phyloP scores from a whole-genome alignment of 2,888 invertebrate genomes.

The Camptogramma bilineatum region DNA sequence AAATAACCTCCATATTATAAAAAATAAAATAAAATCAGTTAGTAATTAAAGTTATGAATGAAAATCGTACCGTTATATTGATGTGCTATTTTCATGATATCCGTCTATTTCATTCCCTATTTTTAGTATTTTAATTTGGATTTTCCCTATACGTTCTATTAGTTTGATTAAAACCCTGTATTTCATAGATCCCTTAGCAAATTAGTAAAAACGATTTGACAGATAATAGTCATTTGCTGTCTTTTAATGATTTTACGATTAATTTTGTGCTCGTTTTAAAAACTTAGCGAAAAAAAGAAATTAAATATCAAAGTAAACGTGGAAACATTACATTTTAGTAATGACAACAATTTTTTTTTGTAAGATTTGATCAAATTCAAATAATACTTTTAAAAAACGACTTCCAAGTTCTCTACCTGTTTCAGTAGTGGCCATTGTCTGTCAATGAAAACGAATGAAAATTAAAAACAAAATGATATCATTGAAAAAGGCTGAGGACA shows the following conservation, averaged over 20 bases:
- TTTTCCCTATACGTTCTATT: slow-evolving; percentile 43
- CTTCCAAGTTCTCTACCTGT: slow-evolving; percentile 3
- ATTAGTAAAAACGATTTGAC: slow-evolving; percentile 69
- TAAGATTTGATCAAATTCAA: background rate
- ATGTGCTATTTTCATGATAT: slow-evolving; percentile 25
- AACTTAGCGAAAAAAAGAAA: background rate
- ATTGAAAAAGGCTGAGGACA: slow-evolving; percentile 84
- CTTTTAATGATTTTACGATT: slow-evolving; percentile 10
- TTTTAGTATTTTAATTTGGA: slow-evolving; percentile 45
- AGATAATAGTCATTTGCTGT: slow-evolving; percentile 55
- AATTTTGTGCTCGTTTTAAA: background rate
- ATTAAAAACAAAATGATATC: slow-evolving; percentile 75
- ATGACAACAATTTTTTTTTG: background rate
- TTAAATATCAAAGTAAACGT: background rate
- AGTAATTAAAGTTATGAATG: slow-evolving; percentile 36
- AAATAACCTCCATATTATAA: slow-evolving; percentile 11
- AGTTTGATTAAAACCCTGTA: slow-evolving; percentile 71
- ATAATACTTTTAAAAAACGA: slow-evolving; percentile 17
- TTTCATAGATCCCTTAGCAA: slow-evolving; percentile 80
- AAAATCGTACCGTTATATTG: slow-evolving; percentile 20
- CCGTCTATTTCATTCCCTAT: slow-evolving; percentile 47
- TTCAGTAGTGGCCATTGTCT: slow-evolving; percentile 51
- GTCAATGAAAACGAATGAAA: slow-evolving; percentile 55
- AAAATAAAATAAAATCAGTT: slow-evolving; percentile 45
- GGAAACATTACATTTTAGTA: background rate